Evolutionary conservation across 2,888 invertebrate species (phyloP).

Genomic region (Temnothorax rugatulus): DNA sequence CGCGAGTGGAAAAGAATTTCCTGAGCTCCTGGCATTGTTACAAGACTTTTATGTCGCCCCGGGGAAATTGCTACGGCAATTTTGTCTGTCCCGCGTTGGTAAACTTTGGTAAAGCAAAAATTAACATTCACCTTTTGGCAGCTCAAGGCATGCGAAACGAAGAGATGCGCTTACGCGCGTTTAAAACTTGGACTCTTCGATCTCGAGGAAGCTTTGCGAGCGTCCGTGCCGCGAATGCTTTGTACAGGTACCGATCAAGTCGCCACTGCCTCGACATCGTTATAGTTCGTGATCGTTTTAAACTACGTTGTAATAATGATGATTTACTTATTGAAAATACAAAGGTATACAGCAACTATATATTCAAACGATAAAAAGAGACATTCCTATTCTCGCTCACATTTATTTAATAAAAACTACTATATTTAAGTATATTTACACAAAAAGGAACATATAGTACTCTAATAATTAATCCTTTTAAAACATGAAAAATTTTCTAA

Average conservation of each 20-base stretch:
- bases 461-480: not conserved
- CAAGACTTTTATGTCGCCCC: conserved; percentile 71
- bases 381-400: not conserved
- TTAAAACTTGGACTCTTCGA: conserved; percentile 23
- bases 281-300: not conserved
- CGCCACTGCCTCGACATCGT: not conserved
- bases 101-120: conserved; percentile 68
- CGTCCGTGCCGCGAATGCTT: conserved; percentile 22
- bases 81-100: conserved; percentile 45
- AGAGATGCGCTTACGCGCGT: conserved; percentile 25
- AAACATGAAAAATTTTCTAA: not conserved
- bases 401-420: not conserved
- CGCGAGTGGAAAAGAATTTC: conserved; percentile 25
- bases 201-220: not conserved
- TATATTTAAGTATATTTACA: not conserved
- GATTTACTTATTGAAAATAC: not conserved
- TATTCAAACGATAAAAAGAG: not conserved
- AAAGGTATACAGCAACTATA: not conserved
- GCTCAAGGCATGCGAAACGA: conserved; percentile 7
- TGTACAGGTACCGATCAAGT: conserved; percentile 1
- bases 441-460: not conserved
- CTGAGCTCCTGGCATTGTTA: conserved; percentile 59
- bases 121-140: conserved; percentile 65
- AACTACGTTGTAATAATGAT: not conserved
- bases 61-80: conserved; percentile 74